A percentile compares a stretch with the other conserved stretches of the same genome.
Evolutionary conservation across 2,797 vertebrate genomes (phyloP).

Genomic region (Botia almorhae): DNA sequence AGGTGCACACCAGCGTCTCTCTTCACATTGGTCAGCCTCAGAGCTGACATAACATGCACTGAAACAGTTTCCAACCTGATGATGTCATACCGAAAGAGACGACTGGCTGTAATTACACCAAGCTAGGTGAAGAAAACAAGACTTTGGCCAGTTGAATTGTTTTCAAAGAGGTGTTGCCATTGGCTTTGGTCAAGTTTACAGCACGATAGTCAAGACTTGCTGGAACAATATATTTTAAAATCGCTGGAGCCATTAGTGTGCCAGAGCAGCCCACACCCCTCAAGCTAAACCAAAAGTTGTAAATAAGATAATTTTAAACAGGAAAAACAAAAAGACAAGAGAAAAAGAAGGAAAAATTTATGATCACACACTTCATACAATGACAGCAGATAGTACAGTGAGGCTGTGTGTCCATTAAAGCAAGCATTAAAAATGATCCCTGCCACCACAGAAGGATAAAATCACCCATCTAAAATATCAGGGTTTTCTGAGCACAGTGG

Average conservation of each 20-base stretch:
- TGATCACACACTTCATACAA: not conserved
- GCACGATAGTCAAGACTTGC: not conserved
- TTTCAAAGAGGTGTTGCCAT: slow-evolving; percentile 2
- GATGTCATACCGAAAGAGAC: not conserved
- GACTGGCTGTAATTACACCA: not conserved
- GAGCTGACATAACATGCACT: not conserved
- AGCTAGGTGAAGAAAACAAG: not conserved
- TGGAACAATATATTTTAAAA: slow-evolving; percentile 34
- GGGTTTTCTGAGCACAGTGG: not conserved
- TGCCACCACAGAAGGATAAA: not conserved
- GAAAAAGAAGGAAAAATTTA: no score
- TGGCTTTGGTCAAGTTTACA: slow-evolving; percentile 21
- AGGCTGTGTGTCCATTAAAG: no score
- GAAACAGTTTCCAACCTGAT: not conserved
- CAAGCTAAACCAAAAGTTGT: slow-evolving; percentile 43
- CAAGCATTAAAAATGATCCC: not conserved
- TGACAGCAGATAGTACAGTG: no score
- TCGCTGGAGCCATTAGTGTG: slow-evolving; percentile 15
- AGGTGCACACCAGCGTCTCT: not conserved
- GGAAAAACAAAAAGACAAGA: not conserved
- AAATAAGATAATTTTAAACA: not conserved
- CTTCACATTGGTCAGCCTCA: not conserved
- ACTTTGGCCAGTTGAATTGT: not conserved
- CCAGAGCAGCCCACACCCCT: slow-evolving; percentile 37
- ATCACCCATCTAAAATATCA: slow-evolving; percentile 5